Evolutionary conservation across 2,888 invertebrate species (phyloP), one percentile per base, ranked within the genome.

Genomic region (Athalia rosae): DNA sequence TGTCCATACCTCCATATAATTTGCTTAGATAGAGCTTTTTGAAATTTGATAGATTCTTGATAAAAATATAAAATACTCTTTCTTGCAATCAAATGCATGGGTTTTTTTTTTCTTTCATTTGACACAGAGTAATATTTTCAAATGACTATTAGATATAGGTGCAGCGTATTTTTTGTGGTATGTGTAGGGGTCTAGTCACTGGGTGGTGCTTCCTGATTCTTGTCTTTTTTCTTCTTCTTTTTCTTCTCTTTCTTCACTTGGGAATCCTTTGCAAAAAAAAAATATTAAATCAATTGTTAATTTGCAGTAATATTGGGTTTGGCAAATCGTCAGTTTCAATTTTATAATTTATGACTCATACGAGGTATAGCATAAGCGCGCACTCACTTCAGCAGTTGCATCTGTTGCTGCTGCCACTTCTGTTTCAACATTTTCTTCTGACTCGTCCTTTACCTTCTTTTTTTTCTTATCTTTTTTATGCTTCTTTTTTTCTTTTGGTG

Each of bases 141-240:
- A n/a, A 71, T 28, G 45, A 71, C 58, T 71, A 58, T 45, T 71
- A 45, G 58, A 45, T 71, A 71, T 71, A 71, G 3, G 11, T 6
- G 9, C n/a, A 53, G 53, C 53, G 53, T 53, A 53, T n/a, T n/a
- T 53, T 45, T 58, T 71, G 45, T 58, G 45, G 15, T 67, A 67
- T 67, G 45, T 7, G 59, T 67, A 64, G 64, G 45, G 13, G 8
- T 50, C 4, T 67, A 67, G 28, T 71, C 76, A 13, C 63, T 76
- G 48, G 66, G 5, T 56, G 78, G 66, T 41, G 81, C 87, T 82
- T 93, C 93, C 83, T 92, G 92, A 79, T 93, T 92, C 89, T 93
- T 93, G 86, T 94, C 93, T 89, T 94, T 95, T 91, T 95, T 95
- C 90, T 94, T 94, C 91, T 95, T 95, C 89, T 95, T 95, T 88